Evolutionary conservation across 2,888 invertebrate genomes (phyloP), one percentile per base, ranked within the genome.

Genomic region (Drosophila infuscata): DNA sequence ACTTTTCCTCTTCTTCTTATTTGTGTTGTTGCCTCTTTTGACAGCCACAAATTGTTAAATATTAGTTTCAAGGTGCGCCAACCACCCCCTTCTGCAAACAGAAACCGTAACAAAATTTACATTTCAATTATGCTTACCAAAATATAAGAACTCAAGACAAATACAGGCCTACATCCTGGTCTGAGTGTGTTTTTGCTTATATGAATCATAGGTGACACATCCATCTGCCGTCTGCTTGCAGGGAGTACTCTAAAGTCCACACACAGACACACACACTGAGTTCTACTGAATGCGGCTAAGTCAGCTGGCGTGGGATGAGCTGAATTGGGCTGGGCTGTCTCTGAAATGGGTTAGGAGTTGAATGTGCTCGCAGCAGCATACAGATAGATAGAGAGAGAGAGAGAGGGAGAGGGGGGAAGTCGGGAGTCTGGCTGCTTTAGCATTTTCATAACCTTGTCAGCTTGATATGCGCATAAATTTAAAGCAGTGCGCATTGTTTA

Each of bases 381-480:
- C 15, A 20, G 7, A 46, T 60, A 52, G 29, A 32, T 8, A 59
- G 70, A 4, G 9, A 4, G 41, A 6, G 1, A 12, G 11, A 11
- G n/a, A 46, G 41, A 2, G 15, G 15, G 15, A 36, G 36, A 15
- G 6, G 3, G 54, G n/a, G 52, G 54, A 63, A 54, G 25, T 25
- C 51, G 38, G 35, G 17, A 64, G 72, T 54, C 60, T 63, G 87
- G 70, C 70, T 80, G 74, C 82, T 81, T 79, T 80, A 78, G 88
- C 90, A 86, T 82, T 86, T 86, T 86, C 90, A 86, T 86, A 86
- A 89, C 88, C 90, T 86, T 89, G 85, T 86, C 85, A 80, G 85
- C 85, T 89, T 89, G 85, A 89, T 89, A 86, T 86, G 85, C 90
- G 90, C 90, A 86, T 89, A 86, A 88, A 89, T 85, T 85, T 88